phyloP scores from a whole-genome alignment of 2,888 invertebrate genomes.

The Pyrrhia umbra region DNA sequence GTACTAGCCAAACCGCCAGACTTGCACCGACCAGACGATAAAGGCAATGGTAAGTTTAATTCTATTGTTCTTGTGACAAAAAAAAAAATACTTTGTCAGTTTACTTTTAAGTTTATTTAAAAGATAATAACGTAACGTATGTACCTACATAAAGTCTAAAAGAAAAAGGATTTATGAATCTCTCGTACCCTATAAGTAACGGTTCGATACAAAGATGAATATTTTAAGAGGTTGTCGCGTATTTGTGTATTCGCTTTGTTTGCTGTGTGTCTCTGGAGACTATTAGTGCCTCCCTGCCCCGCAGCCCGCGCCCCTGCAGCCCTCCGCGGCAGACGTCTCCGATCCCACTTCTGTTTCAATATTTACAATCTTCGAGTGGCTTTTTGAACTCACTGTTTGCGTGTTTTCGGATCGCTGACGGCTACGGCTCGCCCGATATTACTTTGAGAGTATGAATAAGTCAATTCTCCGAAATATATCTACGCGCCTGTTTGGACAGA shows the following conservation, averaged over 20 bases:
- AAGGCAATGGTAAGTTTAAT: constrained; percentile 92
- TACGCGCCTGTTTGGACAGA: constrained; percentile 79
- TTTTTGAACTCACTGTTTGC: constrained; percentile 90
- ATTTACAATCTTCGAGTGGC: constrained; percentile 90
- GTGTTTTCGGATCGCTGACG: constrained; percentile 90
- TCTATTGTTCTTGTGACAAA: neutral
- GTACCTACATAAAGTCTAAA: constrained; percentile 9
- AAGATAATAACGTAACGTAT: too few relatives aligned
- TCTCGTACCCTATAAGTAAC: constrained; percentile 68
- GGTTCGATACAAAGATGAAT: constrained; percentile 83
- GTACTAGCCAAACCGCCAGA: constrained; percentile 95
- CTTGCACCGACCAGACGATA: constrained; percentile 93
- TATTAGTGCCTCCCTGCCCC: constrained; percentile 79
- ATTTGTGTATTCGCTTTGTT: constrained; percentile 85
- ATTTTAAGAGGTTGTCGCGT: constrained; percentile 83
- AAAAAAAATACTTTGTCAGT: neutral
- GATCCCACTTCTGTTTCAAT: constrained; percentile 90
- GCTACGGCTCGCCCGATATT: constrained; percentile 85
- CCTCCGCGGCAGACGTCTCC: constrained; percentile 82
- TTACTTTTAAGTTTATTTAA: too few relatives aligned
- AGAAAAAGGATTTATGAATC: constrained; percentile 34
- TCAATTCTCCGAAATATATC: constrained; percentile 83
- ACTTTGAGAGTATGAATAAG: constrained; percentile 88
- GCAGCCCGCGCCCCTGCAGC: constrained; percentile 59
- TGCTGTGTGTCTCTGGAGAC: constrained; percentile 90